These are phyloP conservation scores for Drosophila acutilabella DNA, from an alignment of 2,888 invertebrate genomes.

Conservation along the genomic window DNA sequence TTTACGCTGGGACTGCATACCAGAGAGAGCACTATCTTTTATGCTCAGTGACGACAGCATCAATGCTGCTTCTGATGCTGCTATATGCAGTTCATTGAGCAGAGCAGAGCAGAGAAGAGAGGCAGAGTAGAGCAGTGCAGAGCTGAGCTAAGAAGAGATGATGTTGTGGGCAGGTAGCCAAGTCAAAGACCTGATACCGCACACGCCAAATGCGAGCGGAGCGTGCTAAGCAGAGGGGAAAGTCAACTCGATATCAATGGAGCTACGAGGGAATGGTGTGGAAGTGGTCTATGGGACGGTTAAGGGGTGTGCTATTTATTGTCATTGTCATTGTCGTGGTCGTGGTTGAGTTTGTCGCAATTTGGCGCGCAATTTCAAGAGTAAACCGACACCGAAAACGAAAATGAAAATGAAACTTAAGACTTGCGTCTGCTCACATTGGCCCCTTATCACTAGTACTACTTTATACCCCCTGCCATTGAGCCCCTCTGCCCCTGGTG, in stretches of 20 bases:
- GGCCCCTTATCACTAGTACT: constrained; percentile 35
- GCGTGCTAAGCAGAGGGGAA: constrained; percentile 62
- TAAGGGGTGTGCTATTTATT: background rate
- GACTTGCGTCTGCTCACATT: constrained; percentile 29
- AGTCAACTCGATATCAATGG: constrained; percentile 51
- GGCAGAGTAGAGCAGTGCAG: background rate
- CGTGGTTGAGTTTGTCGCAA: constrained; percentile 30
- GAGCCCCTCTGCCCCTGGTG: background rate
- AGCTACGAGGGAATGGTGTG: constrained; percentile 19
- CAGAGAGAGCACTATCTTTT: constrained; percentile 30
- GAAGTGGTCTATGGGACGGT: background rate
- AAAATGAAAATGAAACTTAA: constrained; percentile 34
- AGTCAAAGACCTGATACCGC: constrained; percentile 77
- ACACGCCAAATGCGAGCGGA: constrained; percentile 66
- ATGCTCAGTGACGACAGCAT: constrained; percentile 23
- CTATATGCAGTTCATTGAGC: constrained; percentile 50
- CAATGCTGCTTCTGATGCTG: constrained; percentile 4
- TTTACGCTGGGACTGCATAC: constrained; percentile 28
- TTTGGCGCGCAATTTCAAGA: constrained; percentile 65
- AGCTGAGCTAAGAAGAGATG: constrained; percentile 4
- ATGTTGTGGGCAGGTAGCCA: constrained; percentile 59
- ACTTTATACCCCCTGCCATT: too few species aligned
- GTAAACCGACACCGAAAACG: constrained; percentile 52
- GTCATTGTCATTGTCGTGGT: constrained; percentile 34
- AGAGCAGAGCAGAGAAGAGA: constrained; percentile 1